These are phyloP conservation scores for Muscicapa striata DNA, from an alignment of 2,797 vertebrate species.

Conservation along the genomic window DNA sequence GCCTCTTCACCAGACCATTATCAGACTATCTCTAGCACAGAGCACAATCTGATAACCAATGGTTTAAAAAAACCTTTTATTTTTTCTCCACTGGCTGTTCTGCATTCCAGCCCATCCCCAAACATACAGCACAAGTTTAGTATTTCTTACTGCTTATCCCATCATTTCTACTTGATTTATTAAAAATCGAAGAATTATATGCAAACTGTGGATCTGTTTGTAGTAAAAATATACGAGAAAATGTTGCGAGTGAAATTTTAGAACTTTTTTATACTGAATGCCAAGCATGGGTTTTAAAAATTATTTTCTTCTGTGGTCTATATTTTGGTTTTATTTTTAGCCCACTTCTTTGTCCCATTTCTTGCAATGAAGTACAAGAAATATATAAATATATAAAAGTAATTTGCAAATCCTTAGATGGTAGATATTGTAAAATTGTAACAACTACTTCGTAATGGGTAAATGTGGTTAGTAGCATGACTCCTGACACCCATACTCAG, in stretches of 20 bases:
- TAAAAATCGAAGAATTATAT: not conserved
- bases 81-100: not conserved
- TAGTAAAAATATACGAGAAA: conserved; percentile 6
- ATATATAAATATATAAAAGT: not conserved
- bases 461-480: not conserved
- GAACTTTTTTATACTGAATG: not conserved
- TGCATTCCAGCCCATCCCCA: conserved; percentile 62
- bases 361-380: not conserved
- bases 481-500: not conserved
- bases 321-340: not conserved
- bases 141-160: not conserved
- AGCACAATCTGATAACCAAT: conserved; percentile 30
- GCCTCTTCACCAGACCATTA: conserved; percentile 25
- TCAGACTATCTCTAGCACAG: conserved; percentile 30
- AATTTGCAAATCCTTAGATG: not conserved
- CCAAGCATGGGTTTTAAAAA: not conserved
- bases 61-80: conserved; percentile 30
- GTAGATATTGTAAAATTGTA: not conserved
- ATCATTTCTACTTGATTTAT: not conserved
- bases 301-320: not conserved
- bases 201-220: not conserved
- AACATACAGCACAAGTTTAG: not conserved
- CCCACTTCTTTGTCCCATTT: not conserved
- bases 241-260: not conserved
- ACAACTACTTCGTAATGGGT: not conserved